These are phyloP conservation scores for Scaptodrosophila latifasciaeformis DNA, from an alignment of 2,888 invertebrate genomes.

Conservation along the genomic window DNA sequence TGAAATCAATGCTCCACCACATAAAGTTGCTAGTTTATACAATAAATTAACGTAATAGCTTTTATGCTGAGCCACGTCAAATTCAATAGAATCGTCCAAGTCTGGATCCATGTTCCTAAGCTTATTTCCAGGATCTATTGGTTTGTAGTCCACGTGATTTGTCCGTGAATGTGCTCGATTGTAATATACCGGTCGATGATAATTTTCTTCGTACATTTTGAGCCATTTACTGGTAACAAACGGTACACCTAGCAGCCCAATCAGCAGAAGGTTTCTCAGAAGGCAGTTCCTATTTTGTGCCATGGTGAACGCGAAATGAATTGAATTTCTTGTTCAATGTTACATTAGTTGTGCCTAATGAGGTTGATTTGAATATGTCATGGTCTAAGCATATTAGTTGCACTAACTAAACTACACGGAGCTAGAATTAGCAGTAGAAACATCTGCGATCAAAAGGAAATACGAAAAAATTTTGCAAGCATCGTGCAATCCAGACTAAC, in stretches of 20 bases:
- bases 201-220: constrained; percentile 28
- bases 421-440: no score
- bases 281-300: not conserved
- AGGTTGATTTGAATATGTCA: no score
- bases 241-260: not conserved
- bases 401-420: no score
- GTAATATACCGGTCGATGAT: constrained; percentile 39
- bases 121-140: no score
- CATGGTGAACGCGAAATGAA: not conserved
- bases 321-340: no score
- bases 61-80: not conserved
- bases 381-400: constrained; percentile 17
- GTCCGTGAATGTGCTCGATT: constrained; percentile 13
- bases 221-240: constrained; percentile 12
- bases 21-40: constrained; percentile 31
- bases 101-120: not conserved
- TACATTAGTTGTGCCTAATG: not conserved
- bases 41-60: constrained; percentile 35
- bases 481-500: no score
- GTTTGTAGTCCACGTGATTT: constrained; percentile 36
- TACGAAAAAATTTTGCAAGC: no score
- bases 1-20: constrained; percentile 34
- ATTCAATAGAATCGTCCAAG: no score
- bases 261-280: not conserved
- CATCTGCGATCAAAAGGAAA: no score